Base-by-base conservation (phyloP, 2,797 vertebrate genomes). In the Xiphorhynchus erythropygius region DNA sequence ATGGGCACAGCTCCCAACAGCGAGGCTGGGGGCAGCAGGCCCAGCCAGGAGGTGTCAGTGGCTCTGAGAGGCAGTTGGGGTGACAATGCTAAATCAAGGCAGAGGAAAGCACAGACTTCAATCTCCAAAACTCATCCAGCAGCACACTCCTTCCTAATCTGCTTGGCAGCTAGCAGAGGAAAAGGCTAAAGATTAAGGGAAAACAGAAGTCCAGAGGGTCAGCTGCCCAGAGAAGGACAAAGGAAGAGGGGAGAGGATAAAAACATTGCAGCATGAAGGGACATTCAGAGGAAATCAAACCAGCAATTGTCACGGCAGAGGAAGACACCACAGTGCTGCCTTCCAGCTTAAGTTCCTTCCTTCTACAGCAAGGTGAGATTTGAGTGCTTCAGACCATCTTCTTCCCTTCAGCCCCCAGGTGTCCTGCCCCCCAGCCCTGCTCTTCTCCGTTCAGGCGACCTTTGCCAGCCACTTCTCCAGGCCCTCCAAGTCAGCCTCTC, bases 381-480 rank as follows among this genome's bases (percentile, higher is more conserved):
- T 50, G 70, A 88, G 74, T 15, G 37, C 53, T 92, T 76, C 57
- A 73, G 21, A 68, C 12, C n/a, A 60, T 12, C 41, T 35, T 49
- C 35, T 57, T 39, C 50, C 56, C 82, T 76, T 41, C 79, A 76
- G 35, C 37, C 78, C 24, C 35, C 27, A 35, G n/a, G 27, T 13
- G 55, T 53, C 50, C 37, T 33, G 7, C 27, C 33, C 62, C 76
- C 33, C 50, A 64, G 28, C n/a, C 27, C 49, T 56, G 57, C 4
- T 32, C 39, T 13, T 33, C 37, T 73, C 78, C 0, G 0, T 7
- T 98, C 96, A 98, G 88, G 97, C 98, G 3, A 99, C 97, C 88
- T 98, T 99, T 39, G 98, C 98, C 96, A 99, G 97, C 98, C 98
- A 98, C 42, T 97, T 99, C 98, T 99, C 98, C 10, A 99, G 90